A percentile compares a stretch with the other conserved stretches of the same genome.
phyloP scores from a whole-genome alignment of 1,140 invertebrate species.

The Vollenhovia emeryi region DNA sequence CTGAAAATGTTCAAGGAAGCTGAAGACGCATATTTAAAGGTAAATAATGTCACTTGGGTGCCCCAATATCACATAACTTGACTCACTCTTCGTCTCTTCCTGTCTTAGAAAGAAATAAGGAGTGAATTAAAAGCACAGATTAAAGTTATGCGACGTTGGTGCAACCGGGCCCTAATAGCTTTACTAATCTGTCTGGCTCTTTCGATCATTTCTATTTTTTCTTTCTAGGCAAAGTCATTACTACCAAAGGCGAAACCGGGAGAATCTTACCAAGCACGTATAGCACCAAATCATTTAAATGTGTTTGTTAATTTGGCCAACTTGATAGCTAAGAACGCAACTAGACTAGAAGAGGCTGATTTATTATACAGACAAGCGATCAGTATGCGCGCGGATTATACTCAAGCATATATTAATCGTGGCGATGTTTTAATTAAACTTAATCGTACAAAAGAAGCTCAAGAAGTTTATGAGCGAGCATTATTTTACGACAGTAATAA shows the following conservation, averaged over 20 bases:
- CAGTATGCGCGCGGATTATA: slow-evolving; percentile 98
- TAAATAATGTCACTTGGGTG: slow-evolving; percentile 79
- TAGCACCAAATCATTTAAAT: slow-evolving; percentile 98
- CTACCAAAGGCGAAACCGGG: slow-evolving; percentile 96
- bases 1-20: slow-evolving; percentile 96
- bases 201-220: not conserved
- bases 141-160: too few relatives aligned
- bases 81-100: too few relatives aligned
- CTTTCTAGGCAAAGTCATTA: slow-evolving; percentile 91
- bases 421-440: slow-evolving; percentile 98
- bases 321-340: slow-evolving; percentile 96
- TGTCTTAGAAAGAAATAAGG: too few relatives aligned
- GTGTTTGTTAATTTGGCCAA: slow-evolving; percentile 98
- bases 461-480: slow-evolving; percentile 97
- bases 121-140: too few relatives aligned
- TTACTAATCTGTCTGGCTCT: not conserved
- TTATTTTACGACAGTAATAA: slow-evolving; percentile 97
- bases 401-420: slow-evolving; percentile 98
- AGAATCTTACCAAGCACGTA: slow-evolving; percentile 97
- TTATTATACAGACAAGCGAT: slow-evolving; percentile 97
- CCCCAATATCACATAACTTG: too few relatives aligned
- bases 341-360: slow-evolving; percentile 96
- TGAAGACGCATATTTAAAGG: slow-evolving; percentile 95
- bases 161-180: too few relatives aligned
- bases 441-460: slow-evolving; percentile 97